Evolutionary conservation across 2,113 vertebrate species (phyloP).

Genomic region (Ailuropoda melanoleuca): DNA sequence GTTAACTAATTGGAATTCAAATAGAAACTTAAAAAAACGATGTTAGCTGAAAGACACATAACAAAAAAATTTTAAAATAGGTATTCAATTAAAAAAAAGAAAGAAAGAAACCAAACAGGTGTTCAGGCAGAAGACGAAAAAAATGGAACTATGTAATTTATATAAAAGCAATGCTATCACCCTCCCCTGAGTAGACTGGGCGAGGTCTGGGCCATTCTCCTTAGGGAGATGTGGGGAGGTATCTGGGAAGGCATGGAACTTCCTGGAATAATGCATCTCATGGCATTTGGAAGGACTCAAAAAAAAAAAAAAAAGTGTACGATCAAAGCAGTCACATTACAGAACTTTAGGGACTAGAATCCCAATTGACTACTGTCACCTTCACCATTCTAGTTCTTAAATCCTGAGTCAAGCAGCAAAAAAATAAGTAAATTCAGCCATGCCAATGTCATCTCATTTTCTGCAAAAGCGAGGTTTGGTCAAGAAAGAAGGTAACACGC

Average conservation of each 20-base stretch:
- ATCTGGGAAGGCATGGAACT: slow-evolving; percentile 93
- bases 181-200: not conserved
- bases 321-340: slow-evolving; percentile 90
- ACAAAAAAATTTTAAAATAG: not conserved
- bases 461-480: slow-evolving; percentile 90
- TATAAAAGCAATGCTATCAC: slow-evolving; percentile 93
- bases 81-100: not conserved
- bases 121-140: slow-evolving; percentile 97
- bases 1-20: not conserved
- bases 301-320: slow-evolving; percentile 83
- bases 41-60: not conserved
- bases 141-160: slow-evolving; percentile 94
- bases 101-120: slow-evolving; percentile 86
- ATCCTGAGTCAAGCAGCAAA: slow-evolving; percentile 97
- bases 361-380: slow-evolving; percentile 85
- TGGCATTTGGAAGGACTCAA: slow-evolving; percentile 93
- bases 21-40: not conserved
- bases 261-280: slow-evolving; percentile 91
- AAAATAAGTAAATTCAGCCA: slow-evolving; percentile 92
- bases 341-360: slow-evolving; percentile 88
- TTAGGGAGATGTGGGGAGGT: slow-evolving; percentile 87
- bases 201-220: not conserved
- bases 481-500: slow-evolving; percentile 77
- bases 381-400: slow-evolving; percentile 93
- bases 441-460: slow-evolving; percentile 94